Evolutionary conservation across 2,113 vertebrate genomes (phyloP), one percentile per base, ranked within the genome.

Genomic region (Mus pahari): DNA sequence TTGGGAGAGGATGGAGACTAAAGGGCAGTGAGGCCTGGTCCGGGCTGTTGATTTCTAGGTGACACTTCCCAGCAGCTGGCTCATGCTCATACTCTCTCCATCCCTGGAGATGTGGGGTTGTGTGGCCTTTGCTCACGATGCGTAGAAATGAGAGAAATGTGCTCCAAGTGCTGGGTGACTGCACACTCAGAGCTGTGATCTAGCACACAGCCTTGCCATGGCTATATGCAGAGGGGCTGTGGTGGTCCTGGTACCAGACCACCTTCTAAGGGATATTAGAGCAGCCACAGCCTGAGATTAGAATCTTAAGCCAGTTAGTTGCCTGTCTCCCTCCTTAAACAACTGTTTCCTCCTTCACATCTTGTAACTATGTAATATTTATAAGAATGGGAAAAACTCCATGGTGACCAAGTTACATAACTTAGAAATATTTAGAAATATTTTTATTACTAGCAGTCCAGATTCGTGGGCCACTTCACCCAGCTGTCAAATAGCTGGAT

Each of bases 381-480:
- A 97, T 95, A 96, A 97, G 92, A 97, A 96, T 66, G 96, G 97
- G 97, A 64, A 98, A 97, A 98, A 94, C 97, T 98, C 97, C 97
- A 97, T 98, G 97, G 97, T 39, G 94, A 97, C 96, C 86, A 64
- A 94, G 95, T 97, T 97, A 97, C 92, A 95, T 97, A 97, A 98
- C 96, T 96, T 33, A 68, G 66, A 68, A 68, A 68, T 68, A 68
- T 68, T 94, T 64, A 83, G 86, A 97, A 98, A 96, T 97, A 97
- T 98, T 97, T 97, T 97, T 95, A 95, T 96, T 98, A 91, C 90
- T 83, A 89, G 92, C 95, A 75, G 82, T 79, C 90, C 96, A 92
- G 94, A 82, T 94, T 93, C 73, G 22, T 10, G 64, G 89, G 77
- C 94, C 91, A 84, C 88, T 86, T 96, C 86, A 77, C 83, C 90